Evolutionary conservation across 2,888 invertebrate species (phyloP), one percentile per base, ranked within the genome.

Genomic region (Dryomyza anilis): DNA sequence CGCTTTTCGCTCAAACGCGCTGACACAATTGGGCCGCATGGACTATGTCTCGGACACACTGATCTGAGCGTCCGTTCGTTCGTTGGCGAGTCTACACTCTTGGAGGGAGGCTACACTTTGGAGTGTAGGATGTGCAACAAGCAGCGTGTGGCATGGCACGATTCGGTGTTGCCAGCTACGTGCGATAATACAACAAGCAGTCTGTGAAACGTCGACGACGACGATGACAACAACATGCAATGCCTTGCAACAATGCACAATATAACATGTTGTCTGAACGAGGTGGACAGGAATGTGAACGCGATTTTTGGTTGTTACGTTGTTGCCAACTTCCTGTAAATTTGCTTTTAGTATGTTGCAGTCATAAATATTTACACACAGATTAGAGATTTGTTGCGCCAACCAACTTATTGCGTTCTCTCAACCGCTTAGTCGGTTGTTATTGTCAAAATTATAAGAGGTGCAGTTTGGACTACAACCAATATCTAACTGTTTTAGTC

Each of bases 121-220:
- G 46, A 21, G 46, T 16, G 46, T 48, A 21, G 46, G 19, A 48
- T 19, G 23, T 23, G 23, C 43, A 36, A 39, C 25, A 25, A 14
- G 56, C 12, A 25, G 60, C 23, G 19, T 21, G 48, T 25, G 23
- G 33, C 33, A 46, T 48, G 33, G 50, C 60, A 60, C 60, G 60
- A 60, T 60, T 60, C 33, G 52, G 60, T 60, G 60, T 52, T 50
- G 39, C 60, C 50, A 27, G 36, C 50, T 50, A 60, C 60, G 60
- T 60, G 60, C 60, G 60, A 60, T 50, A 60, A 60, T 30, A 58
- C 30, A 58, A 27, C 46, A 58, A 46, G n/a, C n/a, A n/a, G n/a
- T n/a, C n/a, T n/a, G n/a, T n/a, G n/a, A n/a, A n/a, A n/a, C n/a
- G n/a, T n/a, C n/a, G n/a, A n/a, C 45, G 27, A 14, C 39, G 7